phyloP scores from a whole-genome alignment of 2,113 vertebrate species.

The Prolemur simus region DNA sequence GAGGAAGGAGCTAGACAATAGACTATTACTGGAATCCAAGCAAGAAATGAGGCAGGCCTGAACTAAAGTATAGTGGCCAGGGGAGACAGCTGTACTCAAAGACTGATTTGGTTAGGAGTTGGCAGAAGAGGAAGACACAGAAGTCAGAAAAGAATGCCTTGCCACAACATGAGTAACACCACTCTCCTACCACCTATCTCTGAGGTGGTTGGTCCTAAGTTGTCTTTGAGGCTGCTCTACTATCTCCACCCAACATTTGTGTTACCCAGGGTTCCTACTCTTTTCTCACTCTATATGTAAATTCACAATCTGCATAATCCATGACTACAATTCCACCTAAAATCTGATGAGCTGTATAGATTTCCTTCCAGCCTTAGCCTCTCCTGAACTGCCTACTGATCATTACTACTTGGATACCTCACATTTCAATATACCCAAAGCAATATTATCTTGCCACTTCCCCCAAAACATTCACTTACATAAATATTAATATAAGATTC shows the following conservation, averaged over 20 bases:
- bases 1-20: neutral
- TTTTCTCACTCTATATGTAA: neutral
- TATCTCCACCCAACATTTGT: fast-evolving
- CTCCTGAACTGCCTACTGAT: neutral
- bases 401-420: neutral
- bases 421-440: neutral
- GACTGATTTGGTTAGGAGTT: neutral
- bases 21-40: neutral
- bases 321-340: neutral
- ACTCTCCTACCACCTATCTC: neutral
- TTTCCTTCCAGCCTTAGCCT: neutral
- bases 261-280: neutral
- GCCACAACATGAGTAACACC: neutral
- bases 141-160: neutral
- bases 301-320: neutral
- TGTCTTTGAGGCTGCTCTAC: neutral
- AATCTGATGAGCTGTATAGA: neutral
- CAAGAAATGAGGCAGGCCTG: neutral
- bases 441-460: neutral
- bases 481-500: neutral
- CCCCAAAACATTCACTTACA: neutral
- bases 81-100: neutral
- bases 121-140: neutral
- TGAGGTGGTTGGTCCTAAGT: neutral
- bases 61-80: neutral